These are phyloP conservation scores for Neosalanx taihuensis DNA, from an alignment of 2,797 vertebrate species.

Conservation along the genomic window DNA sequence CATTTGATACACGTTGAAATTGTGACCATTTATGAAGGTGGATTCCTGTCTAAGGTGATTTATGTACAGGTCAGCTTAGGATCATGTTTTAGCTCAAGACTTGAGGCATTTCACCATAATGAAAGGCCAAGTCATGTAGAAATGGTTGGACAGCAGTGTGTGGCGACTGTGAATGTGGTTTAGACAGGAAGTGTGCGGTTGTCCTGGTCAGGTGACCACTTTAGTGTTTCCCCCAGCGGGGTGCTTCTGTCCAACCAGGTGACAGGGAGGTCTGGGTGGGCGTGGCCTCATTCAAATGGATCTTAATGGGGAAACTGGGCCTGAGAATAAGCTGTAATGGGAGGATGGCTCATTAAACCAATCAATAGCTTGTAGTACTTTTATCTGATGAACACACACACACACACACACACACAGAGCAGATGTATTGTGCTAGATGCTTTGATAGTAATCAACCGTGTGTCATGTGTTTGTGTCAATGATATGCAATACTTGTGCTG, in stretches of 20 bases:
- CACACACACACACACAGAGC: constrained; percentile 8
- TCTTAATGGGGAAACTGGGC: background rate
- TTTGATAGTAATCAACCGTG: too few species aligned
- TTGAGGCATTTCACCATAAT: constrained; percentile 27
- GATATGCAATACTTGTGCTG: too few species aligned
- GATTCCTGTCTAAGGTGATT: background rate
- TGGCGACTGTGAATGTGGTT: constrained; percentile 55
- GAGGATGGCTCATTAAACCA: background rate
- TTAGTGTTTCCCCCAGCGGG: constrained; percentile 45
- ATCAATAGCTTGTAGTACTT: background rate
- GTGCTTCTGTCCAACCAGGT: constrained; percentile 37
- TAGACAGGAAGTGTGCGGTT: constrained; percentile 51
- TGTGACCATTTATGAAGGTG: background rate
- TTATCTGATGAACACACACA: background rate
- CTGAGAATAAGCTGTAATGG: background rate
- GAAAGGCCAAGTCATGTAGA: constrained; percentile 27
- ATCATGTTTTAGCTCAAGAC: background rate
- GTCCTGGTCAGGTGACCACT: constrained; percentile 59
- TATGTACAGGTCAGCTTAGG: background rate
- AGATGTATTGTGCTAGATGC: background rate
- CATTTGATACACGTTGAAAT: background rate
- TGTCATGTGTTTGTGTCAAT: too few species aligned
- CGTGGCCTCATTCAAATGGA: background rate
- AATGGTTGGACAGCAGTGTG: constrained; percentile 30
- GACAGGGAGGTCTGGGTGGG: background rate